Evolutionary conservation across 2,888 invertebrate genomes (phyloP), one percentile per base, ranked within the genome.

Genomic region (Venusia cambrica): DNA sequence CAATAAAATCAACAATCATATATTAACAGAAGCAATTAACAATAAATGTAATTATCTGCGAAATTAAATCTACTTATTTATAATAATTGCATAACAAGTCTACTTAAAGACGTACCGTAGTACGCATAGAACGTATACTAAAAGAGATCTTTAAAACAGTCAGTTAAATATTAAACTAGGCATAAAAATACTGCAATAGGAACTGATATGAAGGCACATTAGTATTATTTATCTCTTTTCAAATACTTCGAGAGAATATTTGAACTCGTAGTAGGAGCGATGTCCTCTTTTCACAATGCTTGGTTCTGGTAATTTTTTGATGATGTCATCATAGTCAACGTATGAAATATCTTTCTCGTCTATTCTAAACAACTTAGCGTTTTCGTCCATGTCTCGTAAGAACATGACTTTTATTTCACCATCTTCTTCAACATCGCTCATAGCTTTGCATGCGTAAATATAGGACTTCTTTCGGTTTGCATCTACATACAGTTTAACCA

Each of bases 371-470:
- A 20, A 9, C 2, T 1, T 20, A 1, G 2, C 3, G 2, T 20
- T 20, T 9, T 20, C 10, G 17, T 17, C 17, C 5, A 20, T 10
- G 5, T 10, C 2, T 5, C 20, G 20, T 10, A 20, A 1, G 5
- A 20, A 20, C 10, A 10, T 20, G 2, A 20, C 20, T 10, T 4
- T 20, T 20, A 20, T 8, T 5, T 20, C 20, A 4, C 20, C 20
- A 20, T 20, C 20, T 9, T 10, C 20, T 2, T 20, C 20, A 10
- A 20, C 9, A 10, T 20, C 20, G 5, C 10, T 10, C 2, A 20
- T 4, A 20, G 10, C 20, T 17, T 17, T 17, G 5, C 20, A 20
- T 5, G 5, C 20, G 5, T 20, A 20, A 10, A 2, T 20, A 5
- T 20, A 20, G 2, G 2, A 10, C 10, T 20, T 20, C 2, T 10